Conservation (phyloP, 2,797 vertebrate species). For the Tenualosa thibaudeaui region DNA sequence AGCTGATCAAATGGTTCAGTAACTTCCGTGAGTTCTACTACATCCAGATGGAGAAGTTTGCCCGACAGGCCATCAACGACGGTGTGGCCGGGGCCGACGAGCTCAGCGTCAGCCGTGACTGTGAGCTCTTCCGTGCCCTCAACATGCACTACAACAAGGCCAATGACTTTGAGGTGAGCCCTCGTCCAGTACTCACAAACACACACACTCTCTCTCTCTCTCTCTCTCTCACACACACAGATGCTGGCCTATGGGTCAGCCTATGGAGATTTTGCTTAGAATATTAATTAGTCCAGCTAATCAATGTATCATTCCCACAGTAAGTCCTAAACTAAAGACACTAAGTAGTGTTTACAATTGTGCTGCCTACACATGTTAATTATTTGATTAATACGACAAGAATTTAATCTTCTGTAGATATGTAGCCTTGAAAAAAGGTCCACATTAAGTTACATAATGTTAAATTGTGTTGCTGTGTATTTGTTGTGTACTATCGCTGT, state of each 20-base stretch:
- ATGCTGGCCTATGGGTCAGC: not conserved
- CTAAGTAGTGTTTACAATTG: not conserved
- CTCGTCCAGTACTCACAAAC: constrained; percentile 37
- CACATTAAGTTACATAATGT: not conserved
- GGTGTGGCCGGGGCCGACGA: constrained; percentile 91
- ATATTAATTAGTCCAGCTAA: constrained; percentile 9
- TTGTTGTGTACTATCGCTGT: constrained; percentile 37
- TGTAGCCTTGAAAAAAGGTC: not conserved
- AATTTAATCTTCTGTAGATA: not conserved
- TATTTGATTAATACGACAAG: not conserved
- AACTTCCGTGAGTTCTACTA: constrained; percentile 99
- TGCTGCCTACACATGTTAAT: not conserved
- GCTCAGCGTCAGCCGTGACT: constrained; percentile 93
- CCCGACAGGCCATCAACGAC: constrained; percentile 95
- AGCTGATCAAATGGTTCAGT: constrained; percentile 99
- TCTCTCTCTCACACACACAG: not conserved
- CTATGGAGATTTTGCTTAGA: not conserved
- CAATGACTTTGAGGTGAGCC: constrained; percentile 98
- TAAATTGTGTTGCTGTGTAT: not conserved
- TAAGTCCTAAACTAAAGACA: not conserved
- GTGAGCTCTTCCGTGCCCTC: constrained; percentile 95
- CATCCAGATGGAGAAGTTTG: constrained; percentile 99
- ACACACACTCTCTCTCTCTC: not conserved
- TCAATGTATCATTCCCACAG: not conserved
- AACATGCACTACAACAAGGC: constrained; percentile 99